Conservation (phyloP, 1,140 invertebrate species). For the Venturia canescens region DNA sequence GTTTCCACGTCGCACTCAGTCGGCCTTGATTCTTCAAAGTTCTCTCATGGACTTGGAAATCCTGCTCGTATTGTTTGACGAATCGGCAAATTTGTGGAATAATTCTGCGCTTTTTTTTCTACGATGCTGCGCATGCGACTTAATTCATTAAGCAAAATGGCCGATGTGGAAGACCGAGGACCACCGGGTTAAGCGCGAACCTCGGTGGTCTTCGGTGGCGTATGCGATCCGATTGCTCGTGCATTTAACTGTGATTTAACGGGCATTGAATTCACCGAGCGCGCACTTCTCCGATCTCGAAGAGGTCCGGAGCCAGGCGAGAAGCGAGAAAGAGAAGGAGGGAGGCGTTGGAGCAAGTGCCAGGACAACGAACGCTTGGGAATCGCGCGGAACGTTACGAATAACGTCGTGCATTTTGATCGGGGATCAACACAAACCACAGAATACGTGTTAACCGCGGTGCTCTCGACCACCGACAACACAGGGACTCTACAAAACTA, state of each 20-base stretch:
- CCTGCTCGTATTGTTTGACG: no score
- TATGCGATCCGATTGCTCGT: slow-evolving; percentile 21
- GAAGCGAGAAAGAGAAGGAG: not conserved
- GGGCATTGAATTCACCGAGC: slow-evolving; percentile 24
- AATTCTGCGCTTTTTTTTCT: no score
- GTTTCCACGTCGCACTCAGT: no score
- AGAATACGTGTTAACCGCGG: not conserved
- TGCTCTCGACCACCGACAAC: slow-evolving; percentile 39
- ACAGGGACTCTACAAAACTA: slow-evolving; percentile 57
- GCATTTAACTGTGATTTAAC: slow-evolving; percentile 31
- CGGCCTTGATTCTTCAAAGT: no score
- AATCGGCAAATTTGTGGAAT: no score
- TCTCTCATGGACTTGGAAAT: no score
- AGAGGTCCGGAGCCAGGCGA: not conserved
- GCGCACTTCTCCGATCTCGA: not conserved
- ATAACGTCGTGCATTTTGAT: slow-evolving; percentile 64
- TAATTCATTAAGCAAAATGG: slow-evolving; percentile 24
- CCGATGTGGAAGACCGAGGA: slow-evolving; percentile 43
- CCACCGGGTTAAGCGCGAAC: slow-evolving; percentile 38
- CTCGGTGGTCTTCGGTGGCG: not conserved
- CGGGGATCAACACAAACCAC: slow-evolving; percentile 36
- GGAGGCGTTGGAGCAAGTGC: not conserved
- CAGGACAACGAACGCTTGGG: slow-evolving; percentile 15
- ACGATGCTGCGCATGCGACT: no score
- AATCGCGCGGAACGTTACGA: slow-evolving; percentile 39